Evolutionary conservation across 1,140 invertebrate genomes (phyloP), one percentile per base, ranked within the genome.

Genomic region (Anthonomus grandis): DNA sequence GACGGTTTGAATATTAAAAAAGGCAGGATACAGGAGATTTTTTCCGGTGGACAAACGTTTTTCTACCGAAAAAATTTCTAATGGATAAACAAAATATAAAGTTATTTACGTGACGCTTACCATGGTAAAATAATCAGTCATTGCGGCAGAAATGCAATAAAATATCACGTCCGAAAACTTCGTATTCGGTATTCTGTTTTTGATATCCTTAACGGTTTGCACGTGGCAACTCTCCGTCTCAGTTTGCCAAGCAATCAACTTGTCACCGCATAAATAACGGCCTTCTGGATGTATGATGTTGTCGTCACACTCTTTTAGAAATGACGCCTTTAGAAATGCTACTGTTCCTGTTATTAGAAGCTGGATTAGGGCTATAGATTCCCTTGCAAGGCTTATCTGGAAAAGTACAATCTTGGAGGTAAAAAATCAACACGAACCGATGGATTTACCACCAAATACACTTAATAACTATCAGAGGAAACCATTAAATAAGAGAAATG

Each of bases 141-240:
- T 12, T 15, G 36, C 41, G 9, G 48, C 34, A 18, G 48, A 51
- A 23, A 51, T 41, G 22, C 48, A 51, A 6, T n/a, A 12, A 23
- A 39, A 41, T n/a, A 51, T n/a, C 1, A 51, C 37, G 25, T 51
- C 48, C 12, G 9, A 39, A 22, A 51, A 51, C 15, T 37, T 22
- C 1, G 37, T 51, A 17, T 51, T 41, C 13, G 48, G 37, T 9
- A 41, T 38, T 39, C 24, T 1, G 15, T 49, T 36, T 49, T 49
- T 49, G 15, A 49, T 51, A 15, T 39, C 24, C 18, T 39, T 38
- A 6, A 51, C 37, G 1, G 9, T 51, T 3, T 36, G 24, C 4
- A 51, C 48, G 17, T 41, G 48, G 22, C 25, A 4, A 17, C 8
- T 39, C 12, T 25, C 23, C 4, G 12, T 3, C 2, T 39, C 48